Conservation (phyloP, 2,888 invertebrate species). For the Hyposoter dolosus region DNA sequence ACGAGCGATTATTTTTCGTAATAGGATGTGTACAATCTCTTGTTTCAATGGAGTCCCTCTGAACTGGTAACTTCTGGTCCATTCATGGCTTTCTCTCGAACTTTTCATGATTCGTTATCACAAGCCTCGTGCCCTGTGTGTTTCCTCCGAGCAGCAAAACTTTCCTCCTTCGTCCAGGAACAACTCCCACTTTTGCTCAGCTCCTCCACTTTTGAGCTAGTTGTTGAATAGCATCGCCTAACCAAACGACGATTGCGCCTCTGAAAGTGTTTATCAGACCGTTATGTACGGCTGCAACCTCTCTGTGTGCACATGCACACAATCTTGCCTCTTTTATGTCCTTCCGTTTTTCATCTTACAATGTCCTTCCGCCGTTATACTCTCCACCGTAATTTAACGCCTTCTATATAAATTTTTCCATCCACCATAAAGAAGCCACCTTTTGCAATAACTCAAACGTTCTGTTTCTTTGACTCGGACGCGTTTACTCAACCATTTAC, state of each 20-base stretch:
- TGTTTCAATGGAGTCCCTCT: not conserved
- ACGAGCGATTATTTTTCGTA: slow-evolving; percentile 9
- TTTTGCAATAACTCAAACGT: slow-evolving; percentile 75
- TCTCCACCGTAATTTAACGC: slow-evolving; percentile 16
- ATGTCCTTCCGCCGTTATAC: slow-evolving; percentile 11
- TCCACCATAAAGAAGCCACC: slow-evolving; percentile 17
- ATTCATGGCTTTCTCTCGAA: slow-evolving; percentile 7
- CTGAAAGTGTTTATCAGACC: slow-evolving; percentile 71
- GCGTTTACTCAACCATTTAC: not conserved
- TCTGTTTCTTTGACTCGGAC: slow-evolving; percentile 73
- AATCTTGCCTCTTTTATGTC: slow-evolving; percentile 42
- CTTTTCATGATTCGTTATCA: slow-evolving; percentile 45
- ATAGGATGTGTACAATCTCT: not conserved
- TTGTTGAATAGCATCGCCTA: slow-evolving; percentile 77
- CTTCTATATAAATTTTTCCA: slow-evolving; percentile 30
- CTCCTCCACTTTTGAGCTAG: slow-evolving; percentile 77
- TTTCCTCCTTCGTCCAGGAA: slow-evolving; percentile 5
- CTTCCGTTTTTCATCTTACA: slow-evolving; percentile 57
- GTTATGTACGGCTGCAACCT: slow-evolving; percentile 75
- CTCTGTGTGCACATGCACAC: slow-evolving; percentile 46
- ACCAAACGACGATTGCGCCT: slow-evolving; percentile 58
- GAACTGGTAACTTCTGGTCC: slow-evolving; percentile 5
- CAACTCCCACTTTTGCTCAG: too few relatives aligned
- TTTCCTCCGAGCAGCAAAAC: slow-evolving; percentile 40
- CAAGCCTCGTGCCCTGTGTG: not conserved